A percentile compares a stretch with the other conserved stretches of the same genome.
phyloP scores from a whole-genome alignment of 2,888 invertebrate species.

The Diarsia mendica region DNA sequence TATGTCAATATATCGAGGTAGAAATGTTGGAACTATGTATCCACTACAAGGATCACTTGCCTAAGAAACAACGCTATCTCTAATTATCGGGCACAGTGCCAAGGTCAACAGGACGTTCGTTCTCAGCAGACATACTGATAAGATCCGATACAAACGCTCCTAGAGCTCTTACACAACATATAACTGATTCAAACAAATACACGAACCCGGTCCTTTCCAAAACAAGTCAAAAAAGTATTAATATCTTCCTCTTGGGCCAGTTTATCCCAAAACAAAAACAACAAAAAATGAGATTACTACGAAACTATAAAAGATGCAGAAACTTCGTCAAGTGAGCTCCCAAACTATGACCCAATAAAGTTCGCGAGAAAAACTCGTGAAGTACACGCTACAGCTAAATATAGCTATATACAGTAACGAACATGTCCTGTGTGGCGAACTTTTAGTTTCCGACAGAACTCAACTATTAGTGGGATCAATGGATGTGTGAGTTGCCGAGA shows the following conservation, averaged over 20 bases:
- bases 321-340: conserved; percentile 59
- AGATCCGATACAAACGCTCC: conserved; percentile 11
- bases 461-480: conserved; percentile 46
- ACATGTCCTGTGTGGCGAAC: conserved; percentile 41
- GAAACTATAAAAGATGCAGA: conserved; percentile 55
- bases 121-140: conserved; percentile 34
- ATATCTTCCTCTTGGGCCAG: conserved; percentile 47
- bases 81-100: conserved; percentile 37
- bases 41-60: not conserved
- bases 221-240: conserved; percentile 55
- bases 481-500: conserved; percentile 32
- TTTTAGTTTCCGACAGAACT: conserved; percentile 44
- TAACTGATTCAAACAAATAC: conserved; percentile 45
- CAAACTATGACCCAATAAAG: conserved; percentile 63
- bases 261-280: conserved; percentile 58
- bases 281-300: conserved; percentile 64
- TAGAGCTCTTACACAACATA: conserved; percentile 36
- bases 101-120: conserved; percentile 18
- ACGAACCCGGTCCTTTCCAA: conserved; percentile 24
- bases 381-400: conserved; percentile 44
- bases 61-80: conserved; percentile 17
- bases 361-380: conserved; percentile 55
- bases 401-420: conserved; percentile 38
- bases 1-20: not conserved
- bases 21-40: not conserved